Evolutionary conservation across 2,888 invertebrate genomes (phyloP).

Genomic region (Dendrolimus houi): DNA sequence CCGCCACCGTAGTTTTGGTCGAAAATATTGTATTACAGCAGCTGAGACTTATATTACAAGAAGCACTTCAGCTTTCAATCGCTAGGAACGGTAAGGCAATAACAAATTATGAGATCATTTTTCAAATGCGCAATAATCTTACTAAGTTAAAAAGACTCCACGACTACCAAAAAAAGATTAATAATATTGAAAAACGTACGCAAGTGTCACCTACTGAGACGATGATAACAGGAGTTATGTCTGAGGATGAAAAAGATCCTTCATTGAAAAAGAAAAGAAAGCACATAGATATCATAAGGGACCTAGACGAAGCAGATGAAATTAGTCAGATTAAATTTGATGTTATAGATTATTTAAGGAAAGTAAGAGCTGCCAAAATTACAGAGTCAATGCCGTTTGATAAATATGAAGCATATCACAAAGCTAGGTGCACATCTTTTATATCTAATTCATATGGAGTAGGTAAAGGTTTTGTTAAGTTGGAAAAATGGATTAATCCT

Average conservation of each 20-base stretch:
- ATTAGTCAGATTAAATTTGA: constrained; percentile 72
- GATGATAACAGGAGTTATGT: constrained; percentile 38
- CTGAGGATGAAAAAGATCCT: constrained; percentile 73
- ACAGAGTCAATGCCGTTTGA: constrained; percentile 69
- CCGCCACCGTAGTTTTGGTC: constrained; percentile 88
- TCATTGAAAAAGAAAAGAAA: constrained; percentile 55
- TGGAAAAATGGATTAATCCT: constrained; percentile 80
- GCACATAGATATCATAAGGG: constrained; percentile 69
- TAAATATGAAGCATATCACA: constrained; percentile 86
- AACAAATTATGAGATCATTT: constrained; percentile 83
- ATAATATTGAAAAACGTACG: constrained; percentile 55
- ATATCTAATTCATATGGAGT: constrained; percentile 55
- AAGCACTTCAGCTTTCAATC: constrained; percentile 82
- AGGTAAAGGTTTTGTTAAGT: constrained; percentile 71
- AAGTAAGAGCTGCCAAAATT: constrained; percentile 76
- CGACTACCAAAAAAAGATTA: constrained; percentile 81
- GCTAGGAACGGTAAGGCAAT: constrained; percentile 78
- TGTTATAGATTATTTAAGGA: constrained; percentile 72
- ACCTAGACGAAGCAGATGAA: constrained; percentile 75
- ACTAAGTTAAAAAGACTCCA: constrained; percentile 84
- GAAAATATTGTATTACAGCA: constrained; percentile 91
- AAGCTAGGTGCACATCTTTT: constrained; percentile 87
- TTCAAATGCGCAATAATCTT: constrained; percentile 88
- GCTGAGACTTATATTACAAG: constrained; percentile 84
- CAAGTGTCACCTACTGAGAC: constrained; percentile 32